phyloP scores from a whole-genome alignment of 2,797 vertebrate species.

The Dicrostonyx torquatus region DNA sequence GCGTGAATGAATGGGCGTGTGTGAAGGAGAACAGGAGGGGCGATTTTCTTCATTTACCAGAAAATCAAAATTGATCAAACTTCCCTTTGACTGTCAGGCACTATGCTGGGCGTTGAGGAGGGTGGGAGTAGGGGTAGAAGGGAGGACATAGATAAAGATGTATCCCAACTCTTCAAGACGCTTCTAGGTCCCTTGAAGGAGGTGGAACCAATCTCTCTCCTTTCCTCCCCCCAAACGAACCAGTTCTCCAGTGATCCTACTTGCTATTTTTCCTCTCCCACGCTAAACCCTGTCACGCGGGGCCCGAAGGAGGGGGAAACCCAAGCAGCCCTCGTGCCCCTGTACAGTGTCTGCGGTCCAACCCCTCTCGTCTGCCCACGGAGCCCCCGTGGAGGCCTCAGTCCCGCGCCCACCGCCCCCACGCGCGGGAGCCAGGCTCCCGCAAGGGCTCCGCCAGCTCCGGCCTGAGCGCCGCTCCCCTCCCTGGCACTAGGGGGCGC shows the following conservation, averaged over 20 bases:
- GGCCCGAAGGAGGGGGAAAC: conserved; percentile 54
- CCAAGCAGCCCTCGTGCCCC: conserved; percentile 24
- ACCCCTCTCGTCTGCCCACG: conserved; percentile 61
- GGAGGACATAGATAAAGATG: not conserved
- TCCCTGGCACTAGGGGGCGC: conserved; percentile 83
- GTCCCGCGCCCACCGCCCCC: conserved; percentile 50
- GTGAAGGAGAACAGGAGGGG: not conserved
- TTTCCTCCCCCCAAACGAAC: conserved; percentile 46
- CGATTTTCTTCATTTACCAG: conserved; percentile 3
- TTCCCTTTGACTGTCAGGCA: not conserved
- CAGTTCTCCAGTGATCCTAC: conserved; percentile 61
- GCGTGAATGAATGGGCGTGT: conserved; percentile 43
- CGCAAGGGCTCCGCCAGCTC: not conserved
- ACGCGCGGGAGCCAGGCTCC: conserved; percentile 44
- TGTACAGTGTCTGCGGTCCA: not conserved
- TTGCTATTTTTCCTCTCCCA: conserved; percentile 72
- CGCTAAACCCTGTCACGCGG: conserved; percentile 72
- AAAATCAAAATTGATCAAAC: not conserved
- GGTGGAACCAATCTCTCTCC: conserved; percentile 55
- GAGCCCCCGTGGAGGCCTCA: conserved; percentile 5
- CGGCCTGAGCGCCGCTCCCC: conserved; percentile 53
- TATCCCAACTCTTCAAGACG: not conserved
- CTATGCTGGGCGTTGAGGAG: not conserved
- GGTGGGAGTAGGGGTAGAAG: not conserved
- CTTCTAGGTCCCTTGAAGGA: conserved; percentile 13